Percentiles rank a stretch among this genome's conserved stretches.
These are phyloP conservation scores for Argentina silus DNA, from an alignment of 2,797 vertebrate species.

Conservation along the genomic window DNA sequence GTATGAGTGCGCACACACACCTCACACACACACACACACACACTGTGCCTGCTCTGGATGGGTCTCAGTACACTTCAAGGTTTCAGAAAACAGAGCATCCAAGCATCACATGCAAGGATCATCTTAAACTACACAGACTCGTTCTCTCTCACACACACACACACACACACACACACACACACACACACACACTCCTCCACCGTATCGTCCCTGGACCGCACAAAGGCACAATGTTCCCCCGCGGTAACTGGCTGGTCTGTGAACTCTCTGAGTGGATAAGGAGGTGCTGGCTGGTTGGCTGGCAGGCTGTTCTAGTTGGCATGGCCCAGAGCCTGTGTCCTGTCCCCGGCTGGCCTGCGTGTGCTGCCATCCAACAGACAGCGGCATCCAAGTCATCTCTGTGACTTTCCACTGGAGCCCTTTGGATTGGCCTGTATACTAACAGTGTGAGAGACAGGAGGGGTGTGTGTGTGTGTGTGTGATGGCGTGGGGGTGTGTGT, in stretches of 20 bases:
- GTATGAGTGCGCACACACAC: no score
- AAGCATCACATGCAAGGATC: not conserved
- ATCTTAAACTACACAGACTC: not conserved
- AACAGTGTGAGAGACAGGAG: not conserved
- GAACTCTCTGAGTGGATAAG: conserved; percentile 1
- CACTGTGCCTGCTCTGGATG: not conserved
- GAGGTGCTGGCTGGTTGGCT: not conserved
- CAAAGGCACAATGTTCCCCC: conserved; percentile 7
- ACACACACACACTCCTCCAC: not conserved
- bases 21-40: conserved; percentile 5
- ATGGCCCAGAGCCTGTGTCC: not conserved
- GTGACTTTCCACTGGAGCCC: conserved; percentile 17
- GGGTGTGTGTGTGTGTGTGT: conserved; percentile 1
- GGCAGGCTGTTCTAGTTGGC: not conserved
- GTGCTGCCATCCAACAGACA: not conserved
- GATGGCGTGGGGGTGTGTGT: not conserved
- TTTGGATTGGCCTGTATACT: conserved; percentile 30
- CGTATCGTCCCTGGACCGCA: not conserved
- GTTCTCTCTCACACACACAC: not conserved
- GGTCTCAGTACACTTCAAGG: not conserved
- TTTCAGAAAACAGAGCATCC: not conserved
- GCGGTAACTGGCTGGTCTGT: not conserved
- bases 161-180: not conserved
- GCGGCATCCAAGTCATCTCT: not conserved
- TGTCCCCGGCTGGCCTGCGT: not conserved